Base-by-base conservation (phyloP, 2,797 vertebrate genomes). In the Silurus lanzhouensis region DNA sequence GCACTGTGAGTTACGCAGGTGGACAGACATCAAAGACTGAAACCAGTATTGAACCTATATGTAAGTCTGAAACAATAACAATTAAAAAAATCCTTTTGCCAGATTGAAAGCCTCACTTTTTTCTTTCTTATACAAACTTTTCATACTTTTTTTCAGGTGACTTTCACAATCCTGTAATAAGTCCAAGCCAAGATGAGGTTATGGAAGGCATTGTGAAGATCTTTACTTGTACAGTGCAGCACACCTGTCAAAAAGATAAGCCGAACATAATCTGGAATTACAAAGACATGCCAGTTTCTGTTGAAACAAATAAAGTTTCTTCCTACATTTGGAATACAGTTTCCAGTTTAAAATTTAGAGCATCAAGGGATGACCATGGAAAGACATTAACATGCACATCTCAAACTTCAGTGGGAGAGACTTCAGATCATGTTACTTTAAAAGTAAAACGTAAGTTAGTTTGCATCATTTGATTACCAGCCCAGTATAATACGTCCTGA, bases 311-410 rank as follows among this genome's bases (percentile, higher is more conserved):
- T 58, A 1, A 9, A 5, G 20, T 72, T 10, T 57, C 80, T 0
- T 15, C 0, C 1, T 14, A 82, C 8, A 82, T 14, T 0, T 89
- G 75, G 58, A 38, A 1, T 1, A 67, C 82, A 0, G 75, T 68
- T 76, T 93, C 91, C 38, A 93, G 87, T 83, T 72, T 94, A 2
- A 93, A 89, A 19, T 91, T 93, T 20, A 89, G 90, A 85, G 89
- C 89, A 19, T 72, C 87, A 52, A 79, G 87, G 38, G 84, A 25
- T 9, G 92, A 94, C 78, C 2, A 92, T 9, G 83, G 86, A 2
- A 90, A 91, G 82, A 1, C 25, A 75, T 78, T 94, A 88, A 93
- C 38, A 14, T 94, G 93, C 83, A 91, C 88, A 8, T 91, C 91
- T 71, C 22, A 25, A 4, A 91, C 92, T 83, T 1, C 1, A 2